Evolutionary conservation across 2,888 invertebrate species (phyloP), one percentile per base, ranked within the genome.

Genomic region (Leptura quadrifasciata): DNA sequence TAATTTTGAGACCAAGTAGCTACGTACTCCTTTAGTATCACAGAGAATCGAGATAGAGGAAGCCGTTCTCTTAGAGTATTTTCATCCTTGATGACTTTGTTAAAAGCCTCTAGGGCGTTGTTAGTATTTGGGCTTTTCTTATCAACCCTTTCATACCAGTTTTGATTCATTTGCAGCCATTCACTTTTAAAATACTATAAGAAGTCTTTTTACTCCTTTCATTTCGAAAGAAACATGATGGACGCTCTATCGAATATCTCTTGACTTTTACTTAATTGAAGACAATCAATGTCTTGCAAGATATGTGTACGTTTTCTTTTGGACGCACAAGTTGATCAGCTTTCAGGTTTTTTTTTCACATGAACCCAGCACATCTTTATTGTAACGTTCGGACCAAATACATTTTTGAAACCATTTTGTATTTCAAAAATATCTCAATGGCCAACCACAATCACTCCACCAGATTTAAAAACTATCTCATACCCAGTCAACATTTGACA

Each of bases 71-170:
- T 24, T 31, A 68, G 17, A 77, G 64, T 75, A n/a, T 76, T 74
- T 55, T 70, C 64, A 75, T 76, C 76, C 61, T 75, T 75, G 27
- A 76, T 76, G 2, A 75, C 70, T 75, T 71, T 69, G 61, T 57
- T 76, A 57, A 76, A 76, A 58, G 76, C 20, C 31, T 76, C 76
- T 21, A 76, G 70, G 31, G 76, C 64, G 31, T 75, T 75, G 55
- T 76, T 70, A 17, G 76, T 75, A 65, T 52, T 47, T 35, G 74
- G 74, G 52, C 21, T 52, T 58, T 31, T 52, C 70, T 70, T 65
- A 9, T 10, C 70, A 72, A 67, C 74, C 17, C 76, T 74, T 75
- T 72, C 74, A 70, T 39, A 75, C 74, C 70, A 69, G 61, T 75
- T 76, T 69, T 15, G 74, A 69, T 75, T 76, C 18, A 31, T 17